phyloP scores from a whole-genome alignment of 30 jellyfish, hydroid and myxozoan species.

The Morbakka virulenta region DNA sequence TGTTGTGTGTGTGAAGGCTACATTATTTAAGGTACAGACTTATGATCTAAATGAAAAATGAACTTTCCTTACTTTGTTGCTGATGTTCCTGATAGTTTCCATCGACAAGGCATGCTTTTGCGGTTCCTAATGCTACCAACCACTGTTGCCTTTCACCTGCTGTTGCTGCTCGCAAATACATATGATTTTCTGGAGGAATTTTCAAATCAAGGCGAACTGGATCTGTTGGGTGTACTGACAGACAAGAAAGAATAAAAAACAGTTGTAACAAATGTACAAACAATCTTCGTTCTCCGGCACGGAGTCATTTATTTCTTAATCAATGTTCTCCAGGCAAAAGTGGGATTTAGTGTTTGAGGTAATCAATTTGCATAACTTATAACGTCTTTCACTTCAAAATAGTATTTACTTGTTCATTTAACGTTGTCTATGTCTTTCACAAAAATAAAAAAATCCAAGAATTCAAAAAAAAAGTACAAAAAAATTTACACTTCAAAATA shows the following conservation, averaged over 20 bases:
- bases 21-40: background rate
- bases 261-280: background rate
- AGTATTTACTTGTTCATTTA: too few relatives aligned
- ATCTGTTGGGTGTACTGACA: constrained; percentile 77
- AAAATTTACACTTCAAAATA: too few relatives aligned
- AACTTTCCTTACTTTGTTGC: constrained; percentile 64
- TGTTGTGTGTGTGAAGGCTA: too few relatives aligned
- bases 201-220: constrained; percentile 87
- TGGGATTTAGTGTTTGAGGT: too few relatives aligned
- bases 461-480: too few relatives aligned
- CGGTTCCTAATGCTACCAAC: constrained; percentile 97
- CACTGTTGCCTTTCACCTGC: constrained; percentile 90
- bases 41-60: background rate
- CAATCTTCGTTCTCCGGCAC: too few relatives aligned
- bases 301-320: too few relatives aligned
- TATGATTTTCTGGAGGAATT: constrained; percentile 90
- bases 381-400: too few relatives aligned
- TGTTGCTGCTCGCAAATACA: constrained; percentile 85
- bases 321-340: too few relatives aligned
- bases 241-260: background rate
- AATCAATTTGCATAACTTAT: too few relatives aligned
- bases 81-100: constrained; percentile 66
- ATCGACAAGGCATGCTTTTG: constrained; percentile 88
- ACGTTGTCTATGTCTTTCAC: too few relatives aligned
- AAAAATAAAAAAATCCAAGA: too few relatives aligned